Conservation (phyloP, 2,113 vertebrate genomes). For the Bubalus kerabau region DNA sequence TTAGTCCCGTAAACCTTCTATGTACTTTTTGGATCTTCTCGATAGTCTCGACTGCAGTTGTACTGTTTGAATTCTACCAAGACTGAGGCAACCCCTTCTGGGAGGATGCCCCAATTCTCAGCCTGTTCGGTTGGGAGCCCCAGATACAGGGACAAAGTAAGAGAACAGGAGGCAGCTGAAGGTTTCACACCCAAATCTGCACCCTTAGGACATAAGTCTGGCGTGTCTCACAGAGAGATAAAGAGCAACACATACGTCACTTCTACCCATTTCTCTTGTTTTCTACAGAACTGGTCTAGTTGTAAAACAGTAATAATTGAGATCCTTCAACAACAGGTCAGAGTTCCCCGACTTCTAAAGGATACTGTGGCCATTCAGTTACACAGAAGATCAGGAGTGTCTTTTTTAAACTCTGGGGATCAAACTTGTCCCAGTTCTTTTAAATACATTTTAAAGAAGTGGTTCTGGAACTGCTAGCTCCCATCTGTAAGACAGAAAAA, state of each 20-base stretch:
- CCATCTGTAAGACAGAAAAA: not conserved
- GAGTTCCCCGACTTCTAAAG: not conserved
- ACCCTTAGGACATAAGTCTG: not conserved
- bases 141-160: not conserved
- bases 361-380: not conserved
- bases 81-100: not conserved
- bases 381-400: not conserved
- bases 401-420: not conserved
- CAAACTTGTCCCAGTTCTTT: not conserved
- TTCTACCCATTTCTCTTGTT: not conserved
- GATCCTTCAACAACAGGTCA: not conserved
- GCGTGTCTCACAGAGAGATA: not conserved
- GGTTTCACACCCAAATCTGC: not conserved
- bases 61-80: not conserved
- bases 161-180: not conserved
- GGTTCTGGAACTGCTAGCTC: not conserved
- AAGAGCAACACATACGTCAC: not conserved
- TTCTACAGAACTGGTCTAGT: not conserved
- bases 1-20: not conserved
- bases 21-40: not conserved
- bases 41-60: not conserved
- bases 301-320: not conserved
- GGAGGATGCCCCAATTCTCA: not conserved
- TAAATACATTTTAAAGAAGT: not conserved
- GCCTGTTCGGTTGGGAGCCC: not conserved